Evolutionary conservation across 1,140 invertebrate genomes (phyloP).

Genomic region (Uloborus diversus): DNA sequence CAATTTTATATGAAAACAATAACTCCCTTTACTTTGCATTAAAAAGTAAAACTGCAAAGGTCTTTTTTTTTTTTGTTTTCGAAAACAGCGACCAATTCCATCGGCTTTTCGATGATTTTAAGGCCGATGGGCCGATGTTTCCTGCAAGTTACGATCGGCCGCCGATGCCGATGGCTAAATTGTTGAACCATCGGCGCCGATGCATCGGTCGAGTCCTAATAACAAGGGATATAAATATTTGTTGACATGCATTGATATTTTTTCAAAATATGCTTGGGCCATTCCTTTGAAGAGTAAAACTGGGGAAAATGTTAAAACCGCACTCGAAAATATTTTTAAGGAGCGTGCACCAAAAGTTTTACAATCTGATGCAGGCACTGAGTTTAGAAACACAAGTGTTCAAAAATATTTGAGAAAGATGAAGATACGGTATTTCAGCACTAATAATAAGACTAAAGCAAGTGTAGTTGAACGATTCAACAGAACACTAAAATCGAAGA

Average conservation of each 20-base stretch:
- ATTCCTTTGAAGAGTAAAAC: conserved; percentile 58
- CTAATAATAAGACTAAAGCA: conserved; percentile 66
- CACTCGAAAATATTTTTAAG: conserved; percentile 54
- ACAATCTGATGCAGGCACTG: conserved; percentile 47
- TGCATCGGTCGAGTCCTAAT: too few relatives aligned
- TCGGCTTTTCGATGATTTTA: too few relatives aligned
- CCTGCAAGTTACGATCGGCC: too few relatives aligned
- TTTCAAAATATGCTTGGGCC: conserved; percentile 59
- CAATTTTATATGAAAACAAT: too few relatives aligned
- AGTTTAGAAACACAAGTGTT: conserved; percentile 58
- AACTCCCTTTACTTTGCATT: too few relatives aligned
- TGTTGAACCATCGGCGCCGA: too few relatives aligned
- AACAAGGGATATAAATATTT: conserved; percentile 57
- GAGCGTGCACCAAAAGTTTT: neutral
- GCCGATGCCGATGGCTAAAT: too few relatives aligned
- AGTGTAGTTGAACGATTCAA: conserved; percentile 67
- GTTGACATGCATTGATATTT: conserved; percentile 59
- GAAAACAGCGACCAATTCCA: too few relatives aligned
- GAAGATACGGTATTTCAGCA: conserved; percentile 66
- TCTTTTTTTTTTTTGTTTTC: too few relatives aligned
- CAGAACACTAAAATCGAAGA: conserved; percentile 66
- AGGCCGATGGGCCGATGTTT: too few relatives aligned
- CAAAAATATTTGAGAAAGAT: conserved; percentile 61
- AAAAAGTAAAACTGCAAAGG: too few relatives aligned
- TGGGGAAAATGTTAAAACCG: neutral